Evolutionary conservation across 64 coral and sea anemone species (phyloP).

Genomic region (Cladopsammia gracilis): DNA sequence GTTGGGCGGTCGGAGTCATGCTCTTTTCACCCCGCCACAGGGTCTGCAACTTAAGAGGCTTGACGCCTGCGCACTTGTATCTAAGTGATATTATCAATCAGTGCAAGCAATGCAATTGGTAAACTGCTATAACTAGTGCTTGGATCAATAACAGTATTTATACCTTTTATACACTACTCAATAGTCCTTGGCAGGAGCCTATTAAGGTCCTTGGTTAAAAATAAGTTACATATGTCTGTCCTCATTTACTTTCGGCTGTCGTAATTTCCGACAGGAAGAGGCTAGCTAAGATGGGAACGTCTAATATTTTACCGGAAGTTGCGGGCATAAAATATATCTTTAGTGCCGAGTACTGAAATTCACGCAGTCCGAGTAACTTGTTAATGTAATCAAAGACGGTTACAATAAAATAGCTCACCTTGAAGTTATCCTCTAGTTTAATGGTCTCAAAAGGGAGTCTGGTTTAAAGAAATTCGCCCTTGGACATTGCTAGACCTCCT

Average conservation of each 20-base stretch:
- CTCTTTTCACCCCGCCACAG: slow-evolving; percentile 5
- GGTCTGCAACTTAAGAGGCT: background rate
- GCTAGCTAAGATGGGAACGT: background rate
- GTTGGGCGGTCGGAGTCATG: background rate
- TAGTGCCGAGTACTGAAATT: too few relatives aligned
- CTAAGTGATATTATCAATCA: background rate
- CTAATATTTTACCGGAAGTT: background rate
- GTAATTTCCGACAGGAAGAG: slow-evolving; percentile 22
- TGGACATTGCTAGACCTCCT: too few relatives aligned
- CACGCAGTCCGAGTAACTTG: too few relatives aligned
- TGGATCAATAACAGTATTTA: background rate
- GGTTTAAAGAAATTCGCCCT: too few relatives aligned
- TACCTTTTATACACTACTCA: background rate
- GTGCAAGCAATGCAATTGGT: background rate
- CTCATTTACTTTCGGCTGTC: background rate
- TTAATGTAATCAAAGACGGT: background rate
- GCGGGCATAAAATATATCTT: background rate
- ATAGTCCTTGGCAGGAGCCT: too few relatives aligned
- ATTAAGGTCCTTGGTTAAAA: background rate
- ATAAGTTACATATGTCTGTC: background rate
- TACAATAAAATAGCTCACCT: too few relatives aligned
- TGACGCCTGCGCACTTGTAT: slow-evolving; percentile 31
- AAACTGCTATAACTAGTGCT: background rate
- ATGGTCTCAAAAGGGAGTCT: background rate
- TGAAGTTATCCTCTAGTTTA: background rate